Percentiles rank a stretch among this genome's conserved stretches.
Evolutionary conservation across 2,888 invertebrate species (phyloP).

Genomic region (Lasioglossum leucozonium): DNA sequence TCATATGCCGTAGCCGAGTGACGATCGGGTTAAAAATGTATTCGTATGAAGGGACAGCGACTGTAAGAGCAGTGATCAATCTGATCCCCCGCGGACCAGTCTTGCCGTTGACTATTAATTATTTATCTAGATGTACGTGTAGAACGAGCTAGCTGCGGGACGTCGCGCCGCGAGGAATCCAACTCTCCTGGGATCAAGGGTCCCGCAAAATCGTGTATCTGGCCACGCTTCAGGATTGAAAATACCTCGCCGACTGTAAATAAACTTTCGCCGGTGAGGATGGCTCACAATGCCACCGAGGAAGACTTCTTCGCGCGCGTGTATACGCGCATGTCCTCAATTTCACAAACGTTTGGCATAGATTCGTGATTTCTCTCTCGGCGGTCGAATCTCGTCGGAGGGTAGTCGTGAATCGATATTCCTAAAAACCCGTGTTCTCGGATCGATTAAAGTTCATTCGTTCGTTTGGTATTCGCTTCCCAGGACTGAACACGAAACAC

Average conservation of each 20-base stretch:
- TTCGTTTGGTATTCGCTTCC: not conserved
- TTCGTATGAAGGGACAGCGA: not conserved
- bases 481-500: not conserved
- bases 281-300: slow-evolving; percentile 63
- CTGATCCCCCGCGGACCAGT: slow-evolving; percentile 7
- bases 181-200: slow-evolving; percentile 58
- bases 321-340: slow-evolving; percentile 77
- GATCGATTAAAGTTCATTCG: not conserved
- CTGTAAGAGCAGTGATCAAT: not conserved
- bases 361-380: slow-evolving; percentile 80
- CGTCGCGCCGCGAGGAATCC: slow-evolving; percentile 22
- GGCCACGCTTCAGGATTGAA: slow-evolving; percentile 68
- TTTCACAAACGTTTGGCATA: slow-evolving; percentile 83
- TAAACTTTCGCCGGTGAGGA: slow-evolving; percentile 74
- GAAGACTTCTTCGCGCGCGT: slow-evolving; percentile 42
- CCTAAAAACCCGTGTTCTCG: not conserved
- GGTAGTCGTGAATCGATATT: slow-evolving; percentile 26
- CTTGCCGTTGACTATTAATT: slow-evolving; percentile 46
- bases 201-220: slow-evolving; percentile 70
- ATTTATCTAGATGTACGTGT: slow-evolving; percentile 55
- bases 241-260: slow-evolving; percentile 72
- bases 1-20: not conserved
- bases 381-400: slow-evolving; percentile 57
- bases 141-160: slow-evolving; percentile 26
- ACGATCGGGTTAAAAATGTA: not conserved